A percentile compares a stretch with the other conserved stretches of the same genome.
Conservation (phyloP, 2,888 invertebrate species). For the Xanthorhoe designata region DNA sequence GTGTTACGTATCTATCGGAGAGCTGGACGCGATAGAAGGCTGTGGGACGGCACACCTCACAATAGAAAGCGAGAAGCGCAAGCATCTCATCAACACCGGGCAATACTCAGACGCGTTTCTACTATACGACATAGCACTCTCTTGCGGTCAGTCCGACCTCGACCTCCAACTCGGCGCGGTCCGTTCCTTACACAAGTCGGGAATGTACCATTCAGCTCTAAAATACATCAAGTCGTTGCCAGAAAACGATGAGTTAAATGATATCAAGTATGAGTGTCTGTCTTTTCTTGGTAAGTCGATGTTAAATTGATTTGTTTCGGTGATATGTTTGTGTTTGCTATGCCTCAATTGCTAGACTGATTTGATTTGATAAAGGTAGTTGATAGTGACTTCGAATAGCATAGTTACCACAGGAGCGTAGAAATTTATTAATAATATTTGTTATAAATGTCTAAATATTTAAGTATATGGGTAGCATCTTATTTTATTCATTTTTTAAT, state of each 20-base stretch:
- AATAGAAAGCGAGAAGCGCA: slow-evolving; percentile 86
- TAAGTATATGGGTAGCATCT: no score
- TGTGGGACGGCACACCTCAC: slow-evolving; percentile 90
- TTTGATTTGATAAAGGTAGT: no score
- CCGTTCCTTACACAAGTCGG: slow-evolving; percentile 76
- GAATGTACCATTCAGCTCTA: slow-evolving; percentile 86
- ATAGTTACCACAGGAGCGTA: no score
- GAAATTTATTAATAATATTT: no score
- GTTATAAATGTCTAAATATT: no score
- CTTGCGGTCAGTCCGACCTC: slow-evolving; percentile 55
- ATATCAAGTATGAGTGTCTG: slow-evolving; percentile 90
- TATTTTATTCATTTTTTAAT: no score
- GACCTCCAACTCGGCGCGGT: slow-evolving; percentile 66
- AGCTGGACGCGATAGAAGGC: slow-evolving; percentile 91
- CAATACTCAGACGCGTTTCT: slow-evolving; percentile 89
- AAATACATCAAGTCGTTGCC: slow-evolving; percentile 79
- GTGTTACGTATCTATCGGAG: slow-evolving; percentile 90
- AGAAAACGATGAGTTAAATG: slow-evolving; percentile 72
- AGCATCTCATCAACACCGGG: slow-evolving; percentile 88
- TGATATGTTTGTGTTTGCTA: no score
- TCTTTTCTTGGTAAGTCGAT: slow-evolving; percentile 88
- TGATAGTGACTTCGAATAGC: no score
- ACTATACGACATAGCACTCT: slow-evolving; percentile 86
- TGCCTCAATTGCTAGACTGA: no score
- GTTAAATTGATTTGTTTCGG: no score